Evolutionary conservation across 1,140 invertebrate genomes (phyloP).

Genomic region (Pentalonia nigronervosa): DNA sequence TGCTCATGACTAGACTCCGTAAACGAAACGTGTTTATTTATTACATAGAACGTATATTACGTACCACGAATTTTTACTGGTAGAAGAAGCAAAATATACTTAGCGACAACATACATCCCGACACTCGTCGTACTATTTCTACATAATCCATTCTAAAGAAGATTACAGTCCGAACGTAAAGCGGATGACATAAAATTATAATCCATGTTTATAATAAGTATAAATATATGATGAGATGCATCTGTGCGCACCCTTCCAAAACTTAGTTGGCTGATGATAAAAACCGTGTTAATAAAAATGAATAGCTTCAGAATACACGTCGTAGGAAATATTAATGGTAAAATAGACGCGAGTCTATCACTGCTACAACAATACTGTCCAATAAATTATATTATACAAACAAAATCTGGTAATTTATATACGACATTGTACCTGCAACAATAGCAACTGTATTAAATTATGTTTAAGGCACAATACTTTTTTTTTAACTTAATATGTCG

Average conservation of each 20-base stretch:
- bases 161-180: not conserved
- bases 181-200: slow-evolving; percentile 28
- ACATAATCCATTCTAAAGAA: slow-evolving; percentile 17
- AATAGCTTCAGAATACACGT: not conserved
- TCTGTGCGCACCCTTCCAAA: not conserved
- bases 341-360: not conserved
- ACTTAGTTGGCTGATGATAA: not conserved
- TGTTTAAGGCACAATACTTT: no score
- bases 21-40: not conserved
- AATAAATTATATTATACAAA: not conserved
- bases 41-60: not conserved
- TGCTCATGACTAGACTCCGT: not conserved
- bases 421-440: not conserved
- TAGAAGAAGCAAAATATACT: not conserved
- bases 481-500: not conserved
- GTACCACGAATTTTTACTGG: not conserved
- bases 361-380: not conserved
- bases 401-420: not conserved
- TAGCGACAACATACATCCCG: not conserved
- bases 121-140: not conserved
- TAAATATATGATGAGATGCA: not conserved
- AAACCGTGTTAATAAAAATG: not conserved
- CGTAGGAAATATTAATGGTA: not conserved
- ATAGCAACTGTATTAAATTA: no score
- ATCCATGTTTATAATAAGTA: not conserved